phyloP scores from a whole-genome alignment of 2,888 invertebrate genomes.

The Diarsia rubi region DNA sequence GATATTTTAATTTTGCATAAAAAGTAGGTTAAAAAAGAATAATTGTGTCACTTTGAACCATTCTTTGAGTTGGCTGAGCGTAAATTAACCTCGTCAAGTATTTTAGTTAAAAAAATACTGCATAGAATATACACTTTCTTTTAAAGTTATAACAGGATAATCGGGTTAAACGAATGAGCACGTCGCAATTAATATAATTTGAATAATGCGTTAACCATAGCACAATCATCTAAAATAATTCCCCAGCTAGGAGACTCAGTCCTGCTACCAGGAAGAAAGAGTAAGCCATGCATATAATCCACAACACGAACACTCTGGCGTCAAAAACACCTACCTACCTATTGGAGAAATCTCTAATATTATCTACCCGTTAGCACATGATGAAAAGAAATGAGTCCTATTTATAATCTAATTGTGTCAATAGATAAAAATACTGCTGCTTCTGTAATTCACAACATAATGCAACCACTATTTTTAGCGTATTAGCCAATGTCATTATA shows the following conservation, averaged over 20 bases:
- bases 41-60: conserved; percentile 26
- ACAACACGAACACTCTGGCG: background rate
- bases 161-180: background rate
- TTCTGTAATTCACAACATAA: conserved; percentile 12
- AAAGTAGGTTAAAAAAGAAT: conserved; percentile 38
- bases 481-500: conserved; percentile 23
- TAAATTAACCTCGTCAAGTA: conserved; percentile 17
- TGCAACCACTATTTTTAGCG: conserved; percentile 34
- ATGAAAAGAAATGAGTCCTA: background rate
- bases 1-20: conserved; percentile 43
- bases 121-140: conserved; percentile 13
- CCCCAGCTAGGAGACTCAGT: background rate
- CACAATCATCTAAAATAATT: background rate
- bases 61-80: conserved; percentile 19
- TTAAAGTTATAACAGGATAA: background rate
- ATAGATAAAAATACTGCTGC: conserved; percentile 12
- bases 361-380: background rate
- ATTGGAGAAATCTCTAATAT: background rate
- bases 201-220: background rate
- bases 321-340: background rate
- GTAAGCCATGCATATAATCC: background rate
- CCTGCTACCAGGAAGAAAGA: no score
- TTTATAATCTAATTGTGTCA: conserved; percentile 1
- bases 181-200: background rate
- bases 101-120: conserved; percentile 3